Evolutionary conservation across 2,797 vertebrate species (phyloP), one percentile per base, ranked within the genome.

Genomic region (Leptoclinus maculatus): DNA sequence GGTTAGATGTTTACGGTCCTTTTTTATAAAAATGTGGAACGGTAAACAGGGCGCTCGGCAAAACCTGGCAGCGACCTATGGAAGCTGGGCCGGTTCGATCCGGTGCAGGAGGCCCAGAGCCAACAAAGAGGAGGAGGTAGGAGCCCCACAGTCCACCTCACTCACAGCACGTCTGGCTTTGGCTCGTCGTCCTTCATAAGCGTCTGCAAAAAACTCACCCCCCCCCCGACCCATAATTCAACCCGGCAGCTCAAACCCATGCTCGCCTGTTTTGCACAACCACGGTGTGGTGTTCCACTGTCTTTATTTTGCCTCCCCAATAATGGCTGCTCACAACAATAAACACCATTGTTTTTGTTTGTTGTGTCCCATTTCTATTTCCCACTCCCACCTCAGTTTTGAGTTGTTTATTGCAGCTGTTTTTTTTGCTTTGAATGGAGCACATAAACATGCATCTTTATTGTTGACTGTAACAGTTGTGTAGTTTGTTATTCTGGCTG

Each of bases 51-150:
- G 97, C 58, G 93, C 96, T 86, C 96, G 97, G 90, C 97, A 97
- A 96, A 97, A 95, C 94, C 92, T 96, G 97, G 91, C 96, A 93
- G 93, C 96, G 92, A 91, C 95, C 95, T 97, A 94, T 96, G 97
- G 96, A 95, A 96, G 94, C 95, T 96, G 97, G 94, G 63, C 95
- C 65, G 94, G 94, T 93, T 94, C 95, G 88, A 84, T 95, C 91
- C 95, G 97, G 93, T 96, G 96, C 96, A 95, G 96, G 94, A 97
- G 96, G 92, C 94, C 97, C 78, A 91, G 79, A 84, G 96, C 95
- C 96, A 97, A 97, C 97, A 97, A 96, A 92, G 98, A 99, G 93
- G 97, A 99, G 96, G 97, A 99, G 98, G 98, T 99, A 99, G 86
- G 98, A 93, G 91, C 81, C 71, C 83, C 81, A 77, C 80, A 57